phyloP scores from a whole-genome alignment of 2,113 vertebrate genomes.

The Periophthalmodon schlosseri region DNA sequence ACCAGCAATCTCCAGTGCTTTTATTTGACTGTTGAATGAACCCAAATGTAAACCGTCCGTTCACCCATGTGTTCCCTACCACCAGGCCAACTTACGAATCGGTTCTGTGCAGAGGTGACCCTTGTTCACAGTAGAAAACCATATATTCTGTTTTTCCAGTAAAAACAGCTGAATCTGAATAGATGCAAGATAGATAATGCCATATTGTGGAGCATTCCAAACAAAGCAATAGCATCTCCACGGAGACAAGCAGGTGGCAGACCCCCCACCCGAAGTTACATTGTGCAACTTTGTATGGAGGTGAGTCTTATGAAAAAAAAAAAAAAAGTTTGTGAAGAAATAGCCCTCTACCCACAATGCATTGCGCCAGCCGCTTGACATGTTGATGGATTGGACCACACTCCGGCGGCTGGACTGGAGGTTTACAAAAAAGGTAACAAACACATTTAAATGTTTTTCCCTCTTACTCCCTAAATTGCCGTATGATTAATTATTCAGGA shows the following conservation, averaged over 20 bases:
- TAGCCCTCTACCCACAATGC: slow-evolving; percentile 48
- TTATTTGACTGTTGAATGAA: no score
- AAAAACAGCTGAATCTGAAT: no score
- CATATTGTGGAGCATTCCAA: no score
- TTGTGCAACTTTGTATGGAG: neutral
- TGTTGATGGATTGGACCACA: slow-evolving; percentile 48
- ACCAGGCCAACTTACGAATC: no score
- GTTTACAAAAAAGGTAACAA: slow-evolving; percentile 54
- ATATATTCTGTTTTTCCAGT: no score
- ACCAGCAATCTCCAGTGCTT: no score
- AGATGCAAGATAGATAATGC: no score
- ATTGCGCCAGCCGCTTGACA: slow-evolving; percentile 39
- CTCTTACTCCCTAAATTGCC: slow-evolving; percentile 47
- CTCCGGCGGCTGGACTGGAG: slow-evolving; percentile 56
- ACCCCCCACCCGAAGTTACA: neutral
- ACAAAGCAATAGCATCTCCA: no score
- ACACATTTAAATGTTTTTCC: slow-evolving; percentile 64
- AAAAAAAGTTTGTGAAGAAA: neutral
- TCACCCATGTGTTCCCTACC: no score
- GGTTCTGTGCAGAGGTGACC: no score
- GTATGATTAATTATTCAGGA: slow-evolving; percentile 72
- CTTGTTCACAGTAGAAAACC: no score
- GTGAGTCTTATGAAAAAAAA: slow-evolving; percentile 20
- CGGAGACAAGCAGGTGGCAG: neutral
- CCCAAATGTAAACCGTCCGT: no score